phyloP scores from a whole-genome alignment of 2,888 invertebrate species.

The Xanthorhoe spadicearia region DNA sequence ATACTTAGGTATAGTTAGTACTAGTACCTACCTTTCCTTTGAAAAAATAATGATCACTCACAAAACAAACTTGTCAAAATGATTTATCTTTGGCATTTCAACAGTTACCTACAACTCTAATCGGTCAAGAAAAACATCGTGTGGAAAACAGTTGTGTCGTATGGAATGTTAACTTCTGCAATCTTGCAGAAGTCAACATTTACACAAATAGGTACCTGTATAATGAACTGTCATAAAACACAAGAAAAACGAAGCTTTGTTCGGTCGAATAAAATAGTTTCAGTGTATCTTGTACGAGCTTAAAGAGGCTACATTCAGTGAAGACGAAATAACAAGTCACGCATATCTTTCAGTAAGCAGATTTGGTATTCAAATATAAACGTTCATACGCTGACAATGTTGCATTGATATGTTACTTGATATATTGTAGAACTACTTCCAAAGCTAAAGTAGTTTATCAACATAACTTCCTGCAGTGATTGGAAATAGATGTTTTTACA shows the following conservation, averaged over 20 bases:
- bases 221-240: neutral
- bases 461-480: conserved; percentile 17
- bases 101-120: too few relatives aligned
- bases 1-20: too few relatives aligned
- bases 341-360: neutral
- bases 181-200: too few relatives aligned
- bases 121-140: too few relatives aligned
- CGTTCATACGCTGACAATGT: conserved; percentile 46
- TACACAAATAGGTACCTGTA: too few relatives aligned
- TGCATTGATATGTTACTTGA: conserved; percentile 30
- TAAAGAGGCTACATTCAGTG: neutral
- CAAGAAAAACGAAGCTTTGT: neutral
- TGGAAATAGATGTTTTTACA: conserved; percentile 18
- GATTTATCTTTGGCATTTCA: too few relatives aligned
- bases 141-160: too few relatives aligned
- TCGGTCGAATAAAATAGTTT: neutral
- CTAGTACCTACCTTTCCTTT: too few relatives aligned
- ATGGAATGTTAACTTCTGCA: too few relatives aligned
- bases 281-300: neutral
- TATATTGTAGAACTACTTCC: conserved; percentile 12
- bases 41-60: too few relatives aligned
- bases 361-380: neutral
- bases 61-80: too few relatives aligned
- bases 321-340: neutral
- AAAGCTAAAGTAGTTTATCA: conserved; percentile 23